phyloP scores from a whole-genome alignment of 2,888 invertebrate genomes.

The Acleris holmiana region DNA sequence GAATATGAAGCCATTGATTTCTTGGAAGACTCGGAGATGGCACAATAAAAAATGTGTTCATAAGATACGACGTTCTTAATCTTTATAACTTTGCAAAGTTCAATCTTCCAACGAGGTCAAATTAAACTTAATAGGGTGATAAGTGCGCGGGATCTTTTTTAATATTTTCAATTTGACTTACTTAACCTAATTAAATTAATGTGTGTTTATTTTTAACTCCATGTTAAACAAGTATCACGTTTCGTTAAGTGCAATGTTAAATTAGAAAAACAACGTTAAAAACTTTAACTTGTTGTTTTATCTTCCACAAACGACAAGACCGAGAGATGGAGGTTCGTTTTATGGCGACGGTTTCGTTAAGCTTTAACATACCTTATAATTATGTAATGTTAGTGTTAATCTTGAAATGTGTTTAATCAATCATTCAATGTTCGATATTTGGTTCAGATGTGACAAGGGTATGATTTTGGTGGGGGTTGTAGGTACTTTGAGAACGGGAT shows the following conservation, averaged over 20 bases:
- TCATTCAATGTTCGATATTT: too few species aligned
- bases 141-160: not conserved
- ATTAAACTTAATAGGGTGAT: not conserved
- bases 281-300: slow-evolving; percentile 39
- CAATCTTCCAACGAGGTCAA: not conserved
- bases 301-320: slow-evolving; percentile 13
- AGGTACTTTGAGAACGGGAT: too few species aligned
- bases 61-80: slow-evolving; percentile 9
- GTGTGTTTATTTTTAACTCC: slow-evolving; percentile 56
- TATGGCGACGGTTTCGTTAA: slow-evolving; percentile 31
- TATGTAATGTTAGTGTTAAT: not conserved
- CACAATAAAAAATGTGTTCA: slow-evolving; percentile 6
- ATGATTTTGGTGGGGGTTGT: too few species aligned
- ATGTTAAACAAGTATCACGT: slow-evolving; percentile 50
- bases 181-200: slow-evolving; percentile 39
- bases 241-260: slow-evolving; percentile 44
- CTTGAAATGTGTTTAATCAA: too few species aligned
- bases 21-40: not conserved
- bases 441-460: too few species aligned
- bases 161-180: not conserved
- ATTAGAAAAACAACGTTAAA: slow-evolving; percentile 37
- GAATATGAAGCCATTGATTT: slow-evolving; percentile 29
- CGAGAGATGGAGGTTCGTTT: slow-evolving; percentile 17
- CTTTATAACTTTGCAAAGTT: slow-evolving; percentile 11
- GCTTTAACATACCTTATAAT: not conserved